phyloP scores from a whole-genome alignment of 2,888 invertebrate genomes.

The Busseola fusca region DNA sequence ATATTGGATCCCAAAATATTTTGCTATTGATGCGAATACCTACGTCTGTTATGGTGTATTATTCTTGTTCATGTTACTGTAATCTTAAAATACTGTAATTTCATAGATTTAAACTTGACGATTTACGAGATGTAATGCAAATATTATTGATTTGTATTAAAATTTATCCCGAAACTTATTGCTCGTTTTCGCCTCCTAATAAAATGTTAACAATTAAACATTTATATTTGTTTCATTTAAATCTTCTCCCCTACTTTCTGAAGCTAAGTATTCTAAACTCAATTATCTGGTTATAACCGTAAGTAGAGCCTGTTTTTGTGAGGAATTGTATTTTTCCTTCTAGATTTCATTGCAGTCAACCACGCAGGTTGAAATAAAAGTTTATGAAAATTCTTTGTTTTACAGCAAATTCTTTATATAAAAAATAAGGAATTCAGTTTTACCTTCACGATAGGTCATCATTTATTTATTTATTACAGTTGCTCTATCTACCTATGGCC shows the following conservation, averaged over 20 bases:
- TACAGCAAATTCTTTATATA: neutral
- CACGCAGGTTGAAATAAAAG: neutral
- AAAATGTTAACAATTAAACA: conserved; percentile 88
- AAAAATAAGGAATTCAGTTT: neutral
- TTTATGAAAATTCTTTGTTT: neutral
- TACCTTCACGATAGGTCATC: neutral
- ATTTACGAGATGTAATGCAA: conserved; percentile 85
- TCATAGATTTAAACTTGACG: conserved; percentile 84
- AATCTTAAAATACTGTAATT: conserved; percentile 87
- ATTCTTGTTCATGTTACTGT: conserved; percentile 88
- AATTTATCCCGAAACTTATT: conserved; percentile 87
- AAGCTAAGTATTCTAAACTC: neutral
- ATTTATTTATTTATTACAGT: too few species aligned
- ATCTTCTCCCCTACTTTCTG: neutral
- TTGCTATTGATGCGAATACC: conserved; percentile 77
- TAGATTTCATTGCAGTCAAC: neutral
- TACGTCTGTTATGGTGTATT: conserved; percentile 80
- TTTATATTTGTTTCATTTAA: conserved; percentile 70
- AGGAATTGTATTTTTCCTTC: neutral
- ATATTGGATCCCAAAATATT: conserved; percentile 70
- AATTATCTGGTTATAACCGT: neutral
- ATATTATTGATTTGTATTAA: conserved; percentile 87
- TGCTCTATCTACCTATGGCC: too few species aligned
- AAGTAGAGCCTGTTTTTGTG: neutral
- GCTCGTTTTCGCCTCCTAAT: conserved; percentile 89